A percentile compares a stretch with the other conserved stretches of the same genome.
These are phyloP conservation scores for Cantharis nigra DNA, from an alignment of 2,888 invertebrate genomes.

Conservation along the genomic window DNA sequence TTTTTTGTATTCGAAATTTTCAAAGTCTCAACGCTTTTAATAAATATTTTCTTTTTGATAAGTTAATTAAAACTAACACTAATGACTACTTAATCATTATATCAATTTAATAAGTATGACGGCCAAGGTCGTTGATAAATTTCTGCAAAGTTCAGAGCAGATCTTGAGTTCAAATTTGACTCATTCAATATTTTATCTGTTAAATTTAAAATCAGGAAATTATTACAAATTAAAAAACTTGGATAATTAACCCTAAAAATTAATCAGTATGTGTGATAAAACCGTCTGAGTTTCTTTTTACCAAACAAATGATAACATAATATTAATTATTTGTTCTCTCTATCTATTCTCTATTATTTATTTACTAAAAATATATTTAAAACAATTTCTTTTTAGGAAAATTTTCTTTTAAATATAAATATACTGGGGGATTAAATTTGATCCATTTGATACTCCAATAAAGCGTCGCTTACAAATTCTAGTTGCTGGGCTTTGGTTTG, in stretches of 20 bases:
- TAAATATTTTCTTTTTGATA: too few relatives aligned
- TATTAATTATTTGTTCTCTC: too few relatives aligned
- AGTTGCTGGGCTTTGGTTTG: constrained; percentile 74
- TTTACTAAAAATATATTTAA: too few relatives aligned
- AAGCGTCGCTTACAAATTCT: constrained; percentile 84
- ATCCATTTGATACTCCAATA: constrained; percentile 77
- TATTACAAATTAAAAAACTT: background rate
- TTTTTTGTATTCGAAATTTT: too few relatives aligned
- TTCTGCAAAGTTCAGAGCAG: background rate
- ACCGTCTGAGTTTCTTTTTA: background rate
- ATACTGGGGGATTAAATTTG: constrained; percentile 82
- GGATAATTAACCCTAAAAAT: background rate
- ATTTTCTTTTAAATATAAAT: constrained; percentile 42
- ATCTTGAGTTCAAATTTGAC: background rate
- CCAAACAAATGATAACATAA: too few relatives aligned
- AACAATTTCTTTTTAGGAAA: background rate
- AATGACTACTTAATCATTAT: background rate
- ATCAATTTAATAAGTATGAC: background rate
- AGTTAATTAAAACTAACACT: background rate
- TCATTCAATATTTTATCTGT: background rate
- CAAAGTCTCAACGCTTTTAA: too few relatives aligned
- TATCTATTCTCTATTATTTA: too few relatives aligned
- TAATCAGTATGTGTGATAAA: background rate
- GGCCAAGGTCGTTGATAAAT: background rate
- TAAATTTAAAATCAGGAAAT: background rate